These are phyloP conservation scores for Malurus melanocephalus DNA, from an alignment of 2,113 vertebrate genomes.

Conservation along the genomic window DNA sequence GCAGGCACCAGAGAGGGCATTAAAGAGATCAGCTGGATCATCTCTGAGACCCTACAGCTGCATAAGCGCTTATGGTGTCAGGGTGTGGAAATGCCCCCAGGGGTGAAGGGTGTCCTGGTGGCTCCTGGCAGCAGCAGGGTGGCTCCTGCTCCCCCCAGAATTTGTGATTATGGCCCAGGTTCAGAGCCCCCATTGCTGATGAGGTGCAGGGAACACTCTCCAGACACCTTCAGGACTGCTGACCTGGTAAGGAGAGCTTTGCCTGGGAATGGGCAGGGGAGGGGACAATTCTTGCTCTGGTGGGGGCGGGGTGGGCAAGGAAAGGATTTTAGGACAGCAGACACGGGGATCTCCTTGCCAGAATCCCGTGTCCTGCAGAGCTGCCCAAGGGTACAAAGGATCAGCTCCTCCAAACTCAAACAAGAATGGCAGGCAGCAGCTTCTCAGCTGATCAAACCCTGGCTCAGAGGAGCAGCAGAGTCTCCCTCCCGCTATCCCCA, in stretches of 20 bases:
- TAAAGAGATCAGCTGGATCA: not conserved
- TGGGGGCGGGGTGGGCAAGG: not conserved
- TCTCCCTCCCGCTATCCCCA: not conserved
- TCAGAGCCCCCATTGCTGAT: accelerated
- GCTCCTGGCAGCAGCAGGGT: not conserved
- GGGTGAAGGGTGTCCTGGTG: not conserved
- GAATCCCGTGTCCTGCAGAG: not conserved
- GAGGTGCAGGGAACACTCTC: not conserved
- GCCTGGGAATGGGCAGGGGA: not conserved
- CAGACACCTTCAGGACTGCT: not conserved
- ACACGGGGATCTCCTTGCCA: not conserved
- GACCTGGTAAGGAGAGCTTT: not conserved
- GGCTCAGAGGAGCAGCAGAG: not conserved
- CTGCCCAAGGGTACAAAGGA: no score
- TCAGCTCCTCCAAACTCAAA: not conserved
- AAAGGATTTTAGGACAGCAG: not conserved
- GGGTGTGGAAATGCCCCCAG: accelerated
- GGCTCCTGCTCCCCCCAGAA: not conserved
- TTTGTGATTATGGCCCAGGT: not conserved
- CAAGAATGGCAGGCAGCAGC: not conserved
- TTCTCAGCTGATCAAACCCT: not conserved
- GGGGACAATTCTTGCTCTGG: not conserved
- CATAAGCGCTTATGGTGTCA: accelerated
- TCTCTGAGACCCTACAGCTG: not conserved
- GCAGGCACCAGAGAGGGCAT: not conserved